Percentiles rank a stretch among this genome's conserved stretches.
Conservation (phyloP, 2,888 invertebrate genomes). For the Fissipunctia ypsillon region DNA sequence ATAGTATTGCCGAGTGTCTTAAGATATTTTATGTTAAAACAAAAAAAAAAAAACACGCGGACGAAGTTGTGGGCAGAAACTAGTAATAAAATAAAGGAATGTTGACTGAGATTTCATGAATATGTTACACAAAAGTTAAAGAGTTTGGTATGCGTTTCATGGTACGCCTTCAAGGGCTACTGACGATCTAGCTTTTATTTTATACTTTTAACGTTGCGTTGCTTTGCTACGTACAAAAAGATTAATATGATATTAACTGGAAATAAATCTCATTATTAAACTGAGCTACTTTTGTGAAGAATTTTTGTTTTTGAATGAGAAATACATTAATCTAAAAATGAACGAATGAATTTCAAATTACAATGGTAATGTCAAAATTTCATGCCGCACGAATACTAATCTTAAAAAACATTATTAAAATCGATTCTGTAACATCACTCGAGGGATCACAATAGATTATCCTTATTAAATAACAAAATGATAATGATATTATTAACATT, state of each 20-base stretch:
- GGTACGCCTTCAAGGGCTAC: not conserved
- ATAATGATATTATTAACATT: slow-evolving; percentile 18
- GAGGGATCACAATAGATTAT: slow-evolving; percentile 11
- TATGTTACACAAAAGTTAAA: not conserved
- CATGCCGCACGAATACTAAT: not conserved
- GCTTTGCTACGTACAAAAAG: not conserved
- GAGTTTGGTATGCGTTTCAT: too few species aligned
- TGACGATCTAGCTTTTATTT: not conserved
- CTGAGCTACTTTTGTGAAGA: too few species aligned
- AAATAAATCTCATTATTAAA: not conserved
- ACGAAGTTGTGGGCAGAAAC: too few species aligned
- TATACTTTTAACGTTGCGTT: not conserved
- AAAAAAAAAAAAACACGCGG: too few species aligned
- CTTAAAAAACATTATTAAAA: slow-evolving; percentile 23
- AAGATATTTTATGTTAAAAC: too few species aligned
- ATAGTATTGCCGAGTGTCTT: too few species aligned
- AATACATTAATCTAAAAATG: not conserved
- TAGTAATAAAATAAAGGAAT: not conserved
- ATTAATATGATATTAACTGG: not conserved
- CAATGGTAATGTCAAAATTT: not conserved
- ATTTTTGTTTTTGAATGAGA: not conserved
- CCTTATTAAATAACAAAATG: slow-evolving; percentile 36
- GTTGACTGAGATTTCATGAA: not conserved
- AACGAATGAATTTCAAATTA: not conserved
- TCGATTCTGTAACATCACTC: slow-evolving; percentile 13